Evolutionary conservation across 2,113 vertebrate species (phyloP).

Genomic region (Boulengeromyrus knoepffleri): DNA sequence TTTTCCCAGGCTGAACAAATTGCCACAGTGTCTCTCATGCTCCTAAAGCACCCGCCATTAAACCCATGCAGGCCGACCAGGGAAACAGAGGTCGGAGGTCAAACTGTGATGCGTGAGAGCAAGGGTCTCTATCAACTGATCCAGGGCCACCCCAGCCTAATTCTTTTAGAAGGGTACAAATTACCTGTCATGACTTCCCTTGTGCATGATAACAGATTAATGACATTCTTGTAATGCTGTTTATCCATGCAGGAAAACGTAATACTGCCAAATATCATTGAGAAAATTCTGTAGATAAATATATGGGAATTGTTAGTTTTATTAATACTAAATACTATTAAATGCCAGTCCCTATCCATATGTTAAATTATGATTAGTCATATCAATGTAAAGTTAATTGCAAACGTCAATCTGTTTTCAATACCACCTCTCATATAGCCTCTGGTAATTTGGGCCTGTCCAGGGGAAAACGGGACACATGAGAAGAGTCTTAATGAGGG

Average conservation of each 20-base stretch:
- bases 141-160: background rate
- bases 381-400: background rate
- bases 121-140: background rate
- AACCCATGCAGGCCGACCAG: slow-evolving; percentile 45
- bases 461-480: background rate
- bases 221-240: background rate
- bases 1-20: slow-evolving; percentile 62
- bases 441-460: background rate
- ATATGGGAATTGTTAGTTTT: background rate
- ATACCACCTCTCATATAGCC: background rate
- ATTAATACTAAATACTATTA: background rate
- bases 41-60: slow-evolving; percentile 11
- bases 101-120: background rate
- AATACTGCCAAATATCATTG: background rate
- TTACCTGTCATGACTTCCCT: background rate
- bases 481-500: background rate
- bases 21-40: slow-evolving; percentile 52
- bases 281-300: background rate
- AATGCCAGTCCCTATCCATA: background rate
- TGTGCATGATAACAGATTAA: background rate
- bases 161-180: background rate
- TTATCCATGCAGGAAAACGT: background rate
- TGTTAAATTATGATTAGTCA: background rate
- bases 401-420: background rate
- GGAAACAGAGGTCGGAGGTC: slow-evolving; percentile 14